These are phyloP conservation scores for Etheostoma perlongum DNA, from an alignment of 2,797 vertebrate species.

Conservation along the genomic window DNA sequence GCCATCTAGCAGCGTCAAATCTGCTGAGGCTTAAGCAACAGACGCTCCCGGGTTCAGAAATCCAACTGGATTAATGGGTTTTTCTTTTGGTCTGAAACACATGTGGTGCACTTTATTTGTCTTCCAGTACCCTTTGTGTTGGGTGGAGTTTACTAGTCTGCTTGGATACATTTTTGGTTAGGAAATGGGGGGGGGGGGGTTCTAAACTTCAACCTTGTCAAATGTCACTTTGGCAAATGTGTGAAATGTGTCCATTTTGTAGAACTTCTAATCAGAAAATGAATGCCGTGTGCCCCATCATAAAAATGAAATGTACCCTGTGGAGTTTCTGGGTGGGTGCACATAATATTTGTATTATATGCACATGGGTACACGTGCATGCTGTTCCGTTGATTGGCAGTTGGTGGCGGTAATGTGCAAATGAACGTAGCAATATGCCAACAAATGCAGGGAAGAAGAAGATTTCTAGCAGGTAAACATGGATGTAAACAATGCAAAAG, in stretches of 20 bases:
- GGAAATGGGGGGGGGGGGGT: not conserved
- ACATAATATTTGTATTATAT: not conserved
- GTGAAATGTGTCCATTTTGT: not conserved
- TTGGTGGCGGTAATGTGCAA: conserved; percentile 8
- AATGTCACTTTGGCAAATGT: not conserved
- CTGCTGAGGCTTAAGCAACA: conserved; percentile 63
- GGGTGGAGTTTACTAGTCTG: conserved; percentile 9
- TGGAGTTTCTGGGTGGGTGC: conserved; percentile 26
- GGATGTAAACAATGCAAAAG: conserved; percentile 28
- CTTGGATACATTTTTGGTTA: conserved; percentile 24
- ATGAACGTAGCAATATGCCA: not conserved
- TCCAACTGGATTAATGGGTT: conserved; percentile 62
- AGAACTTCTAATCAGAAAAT: conserved; percentile 6
- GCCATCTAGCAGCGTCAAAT: conserved; percentile 63
- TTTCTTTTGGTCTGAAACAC: conserved; percentile 67
- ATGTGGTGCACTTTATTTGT: conserved; percentile 40
- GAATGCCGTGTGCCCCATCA: not conserved
- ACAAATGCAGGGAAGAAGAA: conserved; percentile 16
- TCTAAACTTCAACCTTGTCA: not conserved
- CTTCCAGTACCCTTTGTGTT: not conserved
- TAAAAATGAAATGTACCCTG: conserved; percentile 32
- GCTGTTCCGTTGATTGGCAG: not conserved
- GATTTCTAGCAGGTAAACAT: conserved; percentile 10
- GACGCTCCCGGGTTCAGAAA: conserved; percentile 54
- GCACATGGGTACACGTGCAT: not conserved